phyloP scores from a whole-genome alignment of 2,113 vertebrate species.

The Nothoprocta perdicaria region DNA sequence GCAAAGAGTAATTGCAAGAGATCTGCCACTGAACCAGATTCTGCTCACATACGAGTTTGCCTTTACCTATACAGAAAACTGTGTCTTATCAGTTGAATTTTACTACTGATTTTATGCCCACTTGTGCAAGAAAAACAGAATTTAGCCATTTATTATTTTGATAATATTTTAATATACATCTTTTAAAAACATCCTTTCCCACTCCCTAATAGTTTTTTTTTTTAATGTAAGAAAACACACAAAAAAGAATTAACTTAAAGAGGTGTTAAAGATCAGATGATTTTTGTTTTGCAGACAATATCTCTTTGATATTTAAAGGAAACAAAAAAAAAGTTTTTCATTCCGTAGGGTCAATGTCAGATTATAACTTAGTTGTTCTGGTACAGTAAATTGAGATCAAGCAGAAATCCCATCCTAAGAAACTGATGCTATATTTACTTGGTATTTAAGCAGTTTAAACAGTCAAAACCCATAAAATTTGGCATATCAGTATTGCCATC shows the following conservation, averaged over 20 bases:
- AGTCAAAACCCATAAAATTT: neutral
- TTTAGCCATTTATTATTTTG: neutral
- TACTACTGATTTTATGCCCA: neutral
- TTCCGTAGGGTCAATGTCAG: neutral
- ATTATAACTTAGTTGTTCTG: neutral
- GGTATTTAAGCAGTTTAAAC: neutral
- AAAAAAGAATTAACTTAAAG: neutral
- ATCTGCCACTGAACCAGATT: neutral
- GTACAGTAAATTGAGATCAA: neutral
- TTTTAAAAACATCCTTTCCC: neutral
- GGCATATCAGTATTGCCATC: neutral
- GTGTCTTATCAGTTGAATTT: neutral
- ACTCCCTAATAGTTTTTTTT: neutral
- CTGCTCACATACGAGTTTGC: neutral
- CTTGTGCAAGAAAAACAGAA: neutral
- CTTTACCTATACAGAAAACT: neutral
- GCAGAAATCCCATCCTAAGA: neutral
- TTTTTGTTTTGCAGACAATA: neutral
- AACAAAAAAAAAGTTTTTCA: neutral
- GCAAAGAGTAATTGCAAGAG: neutral
- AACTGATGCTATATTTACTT: neutral
- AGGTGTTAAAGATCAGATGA: neutral
- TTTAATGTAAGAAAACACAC: neutral
- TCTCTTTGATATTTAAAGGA: neutral
- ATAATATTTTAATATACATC: too few relatives aligned